Evolutionary conservation across 1,140 invertebrate species (phyloP).

Genomic region (Nebria ingens): DNA sequence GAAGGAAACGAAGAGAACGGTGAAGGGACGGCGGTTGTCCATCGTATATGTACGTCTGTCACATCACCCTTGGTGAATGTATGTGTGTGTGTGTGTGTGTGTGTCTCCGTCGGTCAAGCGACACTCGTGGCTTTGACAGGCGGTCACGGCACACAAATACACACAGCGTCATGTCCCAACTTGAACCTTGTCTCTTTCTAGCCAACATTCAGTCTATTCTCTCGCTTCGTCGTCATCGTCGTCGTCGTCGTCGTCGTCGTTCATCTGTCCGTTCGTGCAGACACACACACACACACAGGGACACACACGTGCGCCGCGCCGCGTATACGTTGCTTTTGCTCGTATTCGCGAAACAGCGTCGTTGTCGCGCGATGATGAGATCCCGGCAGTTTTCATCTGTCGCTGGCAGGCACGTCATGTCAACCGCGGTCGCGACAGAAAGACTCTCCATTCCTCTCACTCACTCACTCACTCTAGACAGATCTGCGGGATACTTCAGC

Average conservation of each 20-base stretch:
- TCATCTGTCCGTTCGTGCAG: background rate
- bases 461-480: background rate
- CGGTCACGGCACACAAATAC: background rate
- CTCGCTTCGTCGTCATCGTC: background rate
- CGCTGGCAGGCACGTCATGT: conserved; percentile 1
- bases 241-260: background rate
- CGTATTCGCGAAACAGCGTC: conserved; percentile 4
- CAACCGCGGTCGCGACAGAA: conserved; percentile 6
- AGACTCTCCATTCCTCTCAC: background rate
- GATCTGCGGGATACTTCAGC: background rate
- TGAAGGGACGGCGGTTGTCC: background rate
- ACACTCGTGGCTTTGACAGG: conserved; percentile 3
- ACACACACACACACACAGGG: background rate
- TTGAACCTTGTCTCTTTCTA: too few relatives aligned
- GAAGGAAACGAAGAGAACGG: background rate
- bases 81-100: background rate
- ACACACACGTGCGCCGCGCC: background rate
- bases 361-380: conserved; percentile 6
- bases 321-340: too few relatives aligned
- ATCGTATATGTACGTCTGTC: background rate
- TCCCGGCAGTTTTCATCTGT: conserved; percentile 8
- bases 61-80: conserved; percentile 3
- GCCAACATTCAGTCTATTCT: background rate
- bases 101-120: background rate
- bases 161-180: too few relatives aligned